Conservation (phyloP, 2,888 invertebrate species). For the Hirtodrosophila trivittata region DNA sequence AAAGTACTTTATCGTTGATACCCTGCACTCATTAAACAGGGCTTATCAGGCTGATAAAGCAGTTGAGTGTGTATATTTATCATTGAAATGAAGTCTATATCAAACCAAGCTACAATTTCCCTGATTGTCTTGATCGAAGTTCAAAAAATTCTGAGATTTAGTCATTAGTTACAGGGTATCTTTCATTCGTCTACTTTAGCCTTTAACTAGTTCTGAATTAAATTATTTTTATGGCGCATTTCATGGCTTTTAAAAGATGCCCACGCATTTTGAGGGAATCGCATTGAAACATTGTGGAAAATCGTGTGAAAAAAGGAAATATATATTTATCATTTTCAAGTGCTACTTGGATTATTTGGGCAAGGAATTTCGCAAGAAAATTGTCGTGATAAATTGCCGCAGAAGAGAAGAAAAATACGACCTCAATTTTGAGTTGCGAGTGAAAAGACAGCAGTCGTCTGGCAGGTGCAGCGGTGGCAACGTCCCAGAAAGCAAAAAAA, state of each 20-base stretch:
- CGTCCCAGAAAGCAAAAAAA: conserved; percentile 11
- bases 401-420: conserved; percentile 43
- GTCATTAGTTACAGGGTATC: background rate
- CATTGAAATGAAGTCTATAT: no score
- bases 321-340: background rate
- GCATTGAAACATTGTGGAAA: conserved; percentile 37
- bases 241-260: conserved; percentile 43
- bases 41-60: no score
- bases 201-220: conserved; percentile 41
- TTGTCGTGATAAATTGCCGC: conserved; percentile 63
- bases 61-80: no score
- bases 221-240: conserved; percentile 54
- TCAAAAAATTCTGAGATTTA: no score
- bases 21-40: background rate
- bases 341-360: conserved; percentile 20
- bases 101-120: no score
- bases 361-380: conserved; percentile 65
- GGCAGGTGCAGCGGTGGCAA: conserved; percentile 43
- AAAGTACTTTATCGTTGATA: background rate
- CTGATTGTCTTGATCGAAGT: no score
- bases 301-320: conserved; percentile 28
- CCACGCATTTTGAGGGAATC: conserved; percentile 12
- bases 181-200: background rate
- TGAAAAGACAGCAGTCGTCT: conserved; percentile 26
- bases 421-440: conserved; percentile 50